Evolutionary conservation across 2,113 vertebrate species (phyloP), one percentile per base, ranked within the genome.

Genomic region (Grallaria varia): DNA sequence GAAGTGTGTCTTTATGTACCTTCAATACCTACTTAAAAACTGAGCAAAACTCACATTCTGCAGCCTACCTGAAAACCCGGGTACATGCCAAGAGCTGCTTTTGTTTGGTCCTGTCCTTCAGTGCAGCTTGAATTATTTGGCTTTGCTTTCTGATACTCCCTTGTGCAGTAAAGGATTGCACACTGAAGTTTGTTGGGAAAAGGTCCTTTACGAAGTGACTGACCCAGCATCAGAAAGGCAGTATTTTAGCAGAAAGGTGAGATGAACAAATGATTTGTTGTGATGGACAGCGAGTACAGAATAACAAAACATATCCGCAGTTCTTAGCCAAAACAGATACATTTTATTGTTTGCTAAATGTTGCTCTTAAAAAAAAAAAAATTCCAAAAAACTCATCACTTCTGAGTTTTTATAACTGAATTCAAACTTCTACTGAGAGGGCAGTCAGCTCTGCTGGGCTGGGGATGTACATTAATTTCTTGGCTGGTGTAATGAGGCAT

Each of bases 401-500:
- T 87, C 42, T 55, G 33, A 74, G 40, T 84, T 88, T 77, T 4
- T 2, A 24, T 89, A 67, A 55, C 44, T 52, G 42, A 81, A 75
- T 68, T 84, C 44, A 74, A 6, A 40, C 66, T 71, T 86, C 37
- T 71, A 10, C 72, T 40, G 82, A 77, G 72, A 73, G 39, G 39
- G 33, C 72, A 80, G 33, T 74, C 10, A 90, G 42, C 68, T 84
- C 66, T 28, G 3, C 73, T 24, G 69, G 44, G 64, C 52, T 90
- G 68, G 76, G 59, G 83, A 28, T 75, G 73, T 87, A 64, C 68
- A 8, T 93, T 89, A 87, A 89, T 97, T 96, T 96, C 73, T 96
- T 95, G 96, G 96, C 96, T 96, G 92, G 60, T 84, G 68, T 95
- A 96, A 96, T 90, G 92, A 93, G 95, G 90, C 92, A 75, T 93